Conservation (phyloP, 1,140 invertebrate species). For the Euura lappo region DNA sequence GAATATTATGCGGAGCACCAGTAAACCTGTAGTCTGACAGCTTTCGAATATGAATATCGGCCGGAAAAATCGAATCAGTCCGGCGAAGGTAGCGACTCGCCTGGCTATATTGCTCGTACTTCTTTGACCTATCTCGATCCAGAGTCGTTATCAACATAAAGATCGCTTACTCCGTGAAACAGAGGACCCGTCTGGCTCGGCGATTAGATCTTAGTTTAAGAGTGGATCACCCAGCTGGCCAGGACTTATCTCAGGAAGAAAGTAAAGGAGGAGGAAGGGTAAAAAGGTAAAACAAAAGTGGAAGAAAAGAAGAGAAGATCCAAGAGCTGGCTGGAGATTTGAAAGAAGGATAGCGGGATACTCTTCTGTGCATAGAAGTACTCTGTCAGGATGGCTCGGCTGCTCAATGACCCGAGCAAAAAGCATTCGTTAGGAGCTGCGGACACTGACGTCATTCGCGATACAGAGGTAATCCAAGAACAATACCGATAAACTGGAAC, state of each 20-base stretch:
- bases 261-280: background rate
- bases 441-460: background rate
- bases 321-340: background rate
- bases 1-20: too few species aligned
- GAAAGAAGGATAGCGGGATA: conserved; percentile 3
- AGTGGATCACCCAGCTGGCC: background rate
- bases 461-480: background rate
- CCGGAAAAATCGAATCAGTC: too few species aligned
- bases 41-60: too few species aligned
- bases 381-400: background rate
- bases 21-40: too few species aligned
- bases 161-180: background rate
- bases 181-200: background rate
- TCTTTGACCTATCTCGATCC: background rate
- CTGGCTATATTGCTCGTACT: background rate
- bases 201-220: background rate
- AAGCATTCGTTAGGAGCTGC: background rate
- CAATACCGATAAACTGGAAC: too few species aligned
- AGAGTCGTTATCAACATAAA: background rate
- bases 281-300: background rate
- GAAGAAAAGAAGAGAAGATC: background rate
- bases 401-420: background rate
- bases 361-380: background rate
- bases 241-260: background rate
- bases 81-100: too few species aligned